Evolutionary conservation across 2,888 invertebrate species (phyloP).

Genomic region (Spilarctia lutea): DNA sequence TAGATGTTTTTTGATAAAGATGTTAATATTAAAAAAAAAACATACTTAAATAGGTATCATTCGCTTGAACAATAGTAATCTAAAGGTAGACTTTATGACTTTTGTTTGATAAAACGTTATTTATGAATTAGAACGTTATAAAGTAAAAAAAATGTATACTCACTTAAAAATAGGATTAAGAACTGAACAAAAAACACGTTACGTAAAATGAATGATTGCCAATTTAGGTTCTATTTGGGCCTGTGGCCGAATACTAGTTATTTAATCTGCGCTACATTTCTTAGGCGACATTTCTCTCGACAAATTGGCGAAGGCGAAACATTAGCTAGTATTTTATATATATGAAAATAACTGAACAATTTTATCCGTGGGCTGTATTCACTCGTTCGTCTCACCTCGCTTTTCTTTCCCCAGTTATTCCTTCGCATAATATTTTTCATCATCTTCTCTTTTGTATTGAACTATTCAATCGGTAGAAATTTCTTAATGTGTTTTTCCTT

Average conservation of each 20-base stretch:
- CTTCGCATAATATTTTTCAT: conserved; percentile 58
- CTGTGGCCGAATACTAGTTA: background rate
- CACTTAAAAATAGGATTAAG: background rate
- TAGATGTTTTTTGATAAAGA: too few species aligned
- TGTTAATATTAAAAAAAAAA: too few species aligned
- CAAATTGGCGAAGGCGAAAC: background rate
- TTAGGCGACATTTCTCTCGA: background rate
- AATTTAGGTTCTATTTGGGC: background rate
- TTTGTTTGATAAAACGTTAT: too few species aligned
- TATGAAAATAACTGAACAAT: conserved; percentile 77
- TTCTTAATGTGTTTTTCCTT: conserved; percentile 64
- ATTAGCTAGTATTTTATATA: conserved; percentile 46
- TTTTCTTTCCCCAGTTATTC: conserved; percentile 52
- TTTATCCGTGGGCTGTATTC: conserved; percentile 61
- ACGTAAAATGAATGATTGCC: background rate
- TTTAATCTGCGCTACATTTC: background rate
- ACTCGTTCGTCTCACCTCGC: conserved; percentile 59
- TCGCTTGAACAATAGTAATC: background rate
- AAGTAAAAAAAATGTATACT: background rate
- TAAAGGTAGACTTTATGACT: background rate
- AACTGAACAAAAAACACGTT: background rate
- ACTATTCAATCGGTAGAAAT: conserved; percentile 74
- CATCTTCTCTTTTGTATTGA: conserved; percentile 64
- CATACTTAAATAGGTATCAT: too few species aligned
- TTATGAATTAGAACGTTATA: too few species aligned